Evolutionary conservation across 2,888 invertebrate genomes (phyloP).

Genomic region (Hypolimnas misippus): DNA sequence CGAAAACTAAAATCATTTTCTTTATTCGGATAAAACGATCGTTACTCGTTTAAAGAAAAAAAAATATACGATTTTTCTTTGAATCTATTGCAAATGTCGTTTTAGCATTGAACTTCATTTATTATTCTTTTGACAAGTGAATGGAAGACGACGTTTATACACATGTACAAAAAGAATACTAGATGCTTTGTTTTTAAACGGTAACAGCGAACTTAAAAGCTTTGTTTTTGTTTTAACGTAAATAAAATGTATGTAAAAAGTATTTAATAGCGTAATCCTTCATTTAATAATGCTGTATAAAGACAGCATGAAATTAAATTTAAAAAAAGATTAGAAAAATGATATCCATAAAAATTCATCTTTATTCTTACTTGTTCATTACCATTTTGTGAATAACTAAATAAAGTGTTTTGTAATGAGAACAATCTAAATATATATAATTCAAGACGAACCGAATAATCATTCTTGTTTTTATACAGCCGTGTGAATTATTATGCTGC

Average conservation of each 20-base stretch:
- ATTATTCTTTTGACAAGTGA: conserved; percentile 31
- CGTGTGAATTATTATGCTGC: conserved; percentile 3
- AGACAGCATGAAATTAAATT: too few species aligned
- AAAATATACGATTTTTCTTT: background rate
- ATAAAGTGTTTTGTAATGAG: too few species aligned
- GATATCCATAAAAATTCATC: too few species aligned
- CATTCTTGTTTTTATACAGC: conserved; percentile 22
- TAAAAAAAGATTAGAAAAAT: too few species aligned
- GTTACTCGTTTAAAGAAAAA: background rate
- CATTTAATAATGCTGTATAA: too few species aligned
- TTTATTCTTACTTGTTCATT: too few species aligned
- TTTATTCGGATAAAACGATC: background rate
- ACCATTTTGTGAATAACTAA: too few species aligned
- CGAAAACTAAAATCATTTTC: too few species aligned
- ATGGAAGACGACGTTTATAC: conserved; percentile 11
- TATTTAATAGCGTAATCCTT: background rate
- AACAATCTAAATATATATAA: too few species aligned
- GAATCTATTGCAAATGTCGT: background rate
- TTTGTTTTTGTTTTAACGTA: conserved; percentile 5
- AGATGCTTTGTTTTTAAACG: conserved; percentile 19
- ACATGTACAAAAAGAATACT: conserved; percentile 24
- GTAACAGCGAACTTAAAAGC: background rate
- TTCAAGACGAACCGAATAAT: conserved; percentile 5
- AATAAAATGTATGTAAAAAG: conserved; percentile 6
- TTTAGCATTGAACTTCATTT: conserved; percentile 23